Conservation (phyloP, 53 echinoderm and acorn worm genomes). For the Luidia sarsii region DNA sequence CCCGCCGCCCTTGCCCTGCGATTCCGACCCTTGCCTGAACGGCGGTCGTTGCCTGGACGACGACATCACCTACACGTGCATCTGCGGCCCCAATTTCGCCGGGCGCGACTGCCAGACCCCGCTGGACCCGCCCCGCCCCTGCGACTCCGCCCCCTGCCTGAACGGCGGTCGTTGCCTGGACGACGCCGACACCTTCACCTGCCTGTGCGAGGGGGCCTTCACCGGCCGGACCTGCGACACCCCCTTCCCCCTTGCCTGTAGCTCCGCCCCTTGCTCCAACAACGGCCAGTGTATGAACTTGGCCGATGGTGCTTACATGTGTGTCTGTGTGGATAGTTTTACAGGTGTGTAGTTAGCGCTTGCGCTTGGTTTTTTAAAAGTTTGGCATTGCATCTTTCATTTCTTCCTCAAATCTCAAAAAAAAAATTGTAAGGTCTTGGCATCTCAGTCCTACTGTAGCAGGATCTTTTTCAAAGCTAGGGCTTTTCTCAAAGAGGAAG, state of each 20-base stretch:
- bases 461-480: no score
- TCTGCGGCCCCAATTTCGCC: background rate
- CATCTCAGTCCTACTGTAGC: no score
- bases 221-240: slow-evolving; percentile 68
- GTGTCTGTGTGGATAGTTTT: slow-evolving; percentile 65
- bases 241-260: slow-evolving; percentile 53
- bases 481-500: no score
- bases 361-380: no score
- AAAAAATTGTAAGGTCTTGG: no score
- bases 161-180: slow-evolving; percentile 72
- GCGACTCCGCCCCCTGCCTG: slow-evolving; percentile 70
- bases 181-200: slow-evolving; percentile 60
- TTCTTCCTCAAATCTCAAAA: no score
- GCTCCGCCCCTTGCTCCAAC: slow-evolving; percentile 63
- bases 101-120: slow-evolving; percentile 56
- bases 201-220: slow-evolving; percentile 56
- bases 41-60: slow-evolving; percentile 63
- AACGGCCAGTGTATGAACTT: slow-evolving; percentile 62
- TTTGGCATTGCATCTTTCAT: no score
- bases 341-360: slow-evolving; percentile 29
- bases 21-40: slow-evolving; percentile 72
- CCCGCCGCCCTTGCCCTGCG: slow-evolving; percentile 70
- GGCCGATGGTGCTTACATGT: slow-evolving; percentile 48
- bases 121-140: slow-evolving; percentile 49
- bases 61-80: slow-evolving; percentile 40